Percentiles rank a stretch among this genome's conserved stretches.
Evolutionary conservation across 2,888 invertebrate species (phyloP).

Genomic region (Eristalis tenax): DNA sequence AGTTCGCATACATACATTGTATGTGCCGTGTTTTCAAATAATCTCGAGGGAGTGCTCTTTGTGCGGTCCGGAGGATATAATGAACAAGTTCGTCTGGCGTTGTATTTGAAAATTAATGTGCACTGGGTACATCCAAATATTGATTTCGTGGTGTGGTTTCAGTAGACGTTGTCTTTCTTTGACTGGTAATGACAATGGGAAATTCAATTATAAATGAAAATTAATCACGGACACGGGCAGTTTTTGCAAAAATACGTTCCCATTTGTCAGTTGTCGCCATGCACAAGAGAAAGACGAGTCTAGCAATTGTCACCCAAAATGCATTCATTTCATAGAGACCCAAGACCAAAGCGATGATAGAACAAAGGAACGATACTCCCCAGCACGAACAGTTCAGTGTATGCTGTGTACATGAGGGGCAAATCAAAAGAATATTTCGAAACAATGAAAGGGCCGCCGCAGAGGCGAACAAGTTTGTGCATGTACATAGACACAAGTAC

Average conservation of each 20-base stretch:
- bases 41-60: not conserved
- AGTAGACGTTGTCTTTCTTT: not conserved
- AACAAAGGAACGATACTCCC: slow-evolving; percentile 11
- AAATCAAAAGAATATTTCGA: slow-evolving; percentile 32
- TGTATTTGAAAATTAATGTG: not conserved
- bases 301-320: slow-evolving; percentile 16
- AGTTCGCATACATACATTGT: not conserved
- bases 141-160: not conserved
- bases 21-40: not conserved
- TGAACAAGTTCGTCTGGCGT: not conserved
- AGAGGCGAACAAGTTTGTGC: not conserved
- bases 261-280: slow-evolving; percentile 8
- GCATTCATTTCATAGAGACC: not conserved
- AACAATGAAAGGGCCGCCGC: slow-evolving; percentile 20
- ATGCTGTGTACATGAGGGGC: not conserved
- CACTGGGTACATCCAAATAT: not conserved
- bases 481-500: not conserved
- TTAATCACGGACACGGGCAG: too few relatives aligned
- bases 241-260: not conserved
- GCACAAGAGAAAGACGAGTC: not conserved
- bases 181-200: not conserved
- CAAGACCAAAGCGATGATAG: not conserved
- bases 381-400: not conserved
- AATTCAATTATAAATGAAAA: not conserved
- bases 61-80: not conserved